phyloP scores from a whole-genome alignment of 1,140 invertebrate genomes.

The Bursaphelenchus mucronatus region DNA sequence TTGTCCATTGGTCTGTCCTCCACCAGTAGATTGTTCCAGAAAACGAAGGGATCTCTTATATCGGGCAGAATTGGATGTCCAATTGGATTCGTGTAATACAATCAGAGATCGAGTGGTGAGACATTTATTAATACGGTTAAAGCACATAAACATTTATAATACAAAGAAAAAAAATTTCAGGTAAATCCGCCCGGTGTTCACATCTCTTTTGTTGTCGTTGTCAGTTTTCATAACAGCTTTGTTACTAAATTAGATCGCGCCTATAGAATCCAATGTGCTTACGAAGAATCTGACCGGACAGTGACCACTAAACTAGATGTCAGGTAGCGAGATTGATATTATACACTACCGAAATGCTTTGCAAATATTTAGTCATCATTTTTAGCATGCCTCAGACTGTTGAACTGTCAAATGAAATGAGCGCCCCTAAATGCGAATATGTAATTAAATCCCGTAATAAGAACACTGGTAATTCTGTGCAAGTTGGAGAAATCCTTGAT shows the following conservation, averaged over 20 bases:
- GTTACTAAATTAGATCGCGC: conserved; percentile 31
- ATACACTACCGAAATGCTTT: neutral
- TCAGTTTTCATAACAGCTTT: conserved; percentile 31
- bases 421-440: conserved; percentile 30
- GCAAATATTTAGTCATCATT: neutral
- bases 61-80: conserved; percentile 29
- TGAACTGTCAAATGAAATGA: conserved; percentile 9
- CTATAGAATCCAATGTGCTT: conserved; percentile 25
- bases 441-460: conserved; percentile 20
- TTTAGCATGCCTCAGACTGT: conserved; percentile 22
- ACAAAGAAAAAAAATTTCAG: conserved; percentile 22
- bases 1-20: conserved; percentile 35
- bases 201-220: conserved; percentile 35
- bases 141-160: neutral
- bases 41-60: conserved; percentile 16
- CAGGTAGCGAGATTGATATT: conserved; percentile 12
- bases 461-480: conserved; percentile 22
- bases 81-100: conserved; percentile 38
- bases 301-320: conserved; percentile 30
- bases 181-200: conserved; percentile 29
- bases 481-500: conserved; percentile 31
- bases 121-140: neutral
- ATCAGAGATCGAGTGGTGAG: conserved; percentile 38
- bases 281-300: conserved; percentile 22
- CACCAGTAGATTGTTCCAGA: conserved; percentile 22